phyloP scores from a whole-genome alignment of 1,140 invertebrate genomes.

The Brachionus paranguensis region DNA sequence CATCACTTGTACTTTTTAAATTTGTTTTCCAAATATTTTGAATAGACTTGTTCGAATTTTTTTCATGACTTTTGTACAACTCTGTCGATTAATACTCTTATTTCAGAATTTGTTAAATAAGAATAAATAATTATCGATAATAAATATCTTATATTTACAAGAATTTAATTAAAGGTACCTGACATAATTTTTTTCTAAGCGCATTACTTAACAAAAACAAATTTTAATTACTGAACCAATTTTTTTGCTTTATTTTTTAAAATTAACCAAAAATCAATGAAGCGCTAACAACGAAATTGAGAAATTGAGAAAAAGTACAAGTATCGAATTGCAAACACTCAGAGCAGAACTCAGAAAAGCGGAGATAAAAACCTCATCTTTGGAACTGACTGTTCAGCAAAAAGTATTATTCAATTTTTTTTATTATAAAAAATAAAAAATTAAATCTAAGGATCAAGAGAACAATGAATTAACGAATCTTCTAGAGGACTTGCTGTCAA shows the following conservation, averaged over 20 bases:
- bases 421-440: background rate
- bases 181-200: no score
- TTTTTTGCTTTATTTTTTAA: background rate
- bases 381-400: constrained; percentile 26
- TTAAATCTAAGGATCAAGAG: background rate
- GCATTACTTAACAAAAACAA: no score
- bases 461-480: constrained; percentile 35
- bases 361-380: background rate
- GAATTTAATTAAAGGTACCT: no score
- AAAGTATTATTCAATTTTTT: background rate
- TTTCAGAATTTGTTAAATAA: no score
- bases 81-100: no score
- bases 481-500: constrained; percentile 17
- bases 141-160: no score
- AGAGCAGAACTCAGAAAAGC: constrained; percentile 27
- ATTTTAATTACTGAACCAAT: background rate
- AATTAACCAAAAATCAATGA: background rate
- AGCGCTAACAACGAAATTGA: constrained; percentile 40
- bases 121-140: no score
- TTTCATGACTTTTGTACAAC: no score
- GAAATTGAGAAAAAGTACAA: background rate
- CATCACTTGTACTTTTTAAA: no score
- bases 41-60: no score
- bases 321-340: constrained; percentile 2
- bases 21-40: no score